Percentiles rank a stretch among this genome's conserved stretches.
Evolutionary conservation across 2,113 vertebrate genomes (phyloP).

Genomic region (Mus spicilegus): DNA sequence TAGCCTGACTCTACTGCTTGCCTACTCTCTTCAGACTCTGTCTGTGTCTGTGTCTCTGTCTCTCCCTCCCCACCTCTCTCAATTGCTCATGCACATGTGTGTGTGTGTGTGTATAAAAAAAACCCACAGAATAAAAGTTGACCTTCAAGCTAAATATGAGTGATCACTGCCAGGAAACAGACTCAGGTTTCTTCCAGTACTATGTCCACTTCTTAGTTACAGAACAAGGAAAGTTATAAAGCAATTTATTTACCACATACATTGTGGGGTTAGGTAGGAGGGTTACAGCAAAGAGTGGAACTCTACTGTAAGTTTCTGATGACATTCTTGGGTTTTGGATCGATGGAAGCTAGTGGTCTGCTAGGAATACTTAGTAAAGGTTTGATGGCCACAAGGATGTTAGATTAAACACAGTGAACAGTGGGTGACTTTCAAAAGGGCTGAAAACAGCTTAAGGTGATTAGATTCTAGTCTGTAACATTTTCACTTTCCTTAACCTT

Average conservation of each 20-base stretch:
- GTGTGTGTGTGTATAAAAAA: neutral
- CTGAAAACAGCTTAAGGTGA: neutral
- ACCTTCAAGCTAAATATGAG: neutral
- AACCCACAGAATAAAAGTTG: neutral
- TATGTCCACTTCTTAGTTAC: neutral
- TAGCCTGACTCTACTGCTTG: neutral
- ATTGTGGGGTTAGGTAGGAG: neutral
- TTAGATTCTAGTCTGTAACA: neutral
- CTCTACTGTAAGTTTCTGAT: neutral
- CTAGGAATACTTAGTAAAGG: neutral
- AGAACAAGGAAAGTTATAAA: neutral
- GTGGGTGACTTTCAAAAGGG: neutral
- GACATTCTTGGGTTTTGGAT: neutral
- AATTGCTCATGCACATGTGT: neutral
- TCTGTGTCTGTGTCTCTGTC: too few relatives aligned
- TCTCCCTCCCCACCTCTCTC: neutral
- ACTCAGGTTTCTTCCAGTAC: neutral
- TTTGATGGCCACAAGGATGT: neutral
- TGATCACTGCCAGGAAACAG: neutral
- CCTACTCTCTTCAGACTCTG: neutral
- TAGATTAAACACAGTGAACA: neutral
- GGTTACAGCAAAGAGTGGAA: neutral
- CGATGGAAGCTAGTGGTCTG: neutral
- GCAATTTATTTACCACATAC: neutral
- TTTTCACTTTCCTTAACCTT: neutral